Evolutionary conservation across 2,888 invertebrate genomes (phyloP).

Genomic region (Eledone cirrhosa): DNA sequence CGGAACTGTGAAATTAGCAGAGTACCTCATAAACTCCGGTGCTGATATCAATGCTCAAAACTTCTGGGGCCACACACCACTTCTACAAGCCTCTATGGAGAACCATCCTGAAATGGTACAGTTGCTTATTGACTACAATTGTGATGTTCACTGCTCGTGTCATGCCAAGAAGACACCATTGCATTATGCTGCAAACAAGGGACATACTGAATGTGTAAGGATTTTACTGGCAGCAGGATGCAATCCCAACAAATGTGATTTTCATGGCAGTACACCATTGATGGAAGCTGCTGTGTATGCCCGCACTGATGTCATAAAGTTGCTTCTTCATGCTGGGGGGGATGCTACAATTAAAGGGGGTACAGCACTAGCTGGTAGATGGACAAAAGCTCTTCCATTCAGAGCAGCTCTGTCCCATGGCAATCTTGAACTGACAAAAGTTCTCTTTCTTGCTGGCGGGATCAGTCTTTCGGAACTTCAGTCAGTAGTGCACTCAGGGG

Average conservation of each 20-base stretch:
- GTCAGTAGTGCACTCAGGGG: not conserved
- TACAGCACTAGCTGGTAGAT: conserved; percentile 1
- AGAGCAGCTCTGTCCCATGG: conserved; percentile 5
- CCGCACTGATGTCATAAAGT: conserved; percentile 44
- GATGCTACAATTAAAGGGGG: not conserved
- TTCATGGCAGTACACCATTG: conserved; percentile 49
- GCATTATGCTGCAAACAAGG: conserved; percentile 15
- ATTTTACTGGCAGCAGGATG: not conserved
- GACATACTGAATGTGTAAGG: conserved; percentile 18
- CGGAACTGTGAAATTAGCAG: conserved; percentile 46
- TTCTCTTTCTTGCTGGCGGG: conserved; percentile 15
- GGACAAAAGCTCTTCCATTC: conserved; percentile 14
- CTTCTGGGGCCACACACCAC: conserved; percentile 53
- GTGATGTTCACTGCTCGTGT: conserved; percentile 34
- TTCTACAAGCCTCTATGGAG: conserved; percentile 46
- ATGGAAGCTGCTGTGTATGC: conserved; percentile 53
- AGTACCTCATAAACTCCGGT: conserved; percentile 50
- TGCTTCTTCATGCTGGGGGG: conserved; percentile 51
- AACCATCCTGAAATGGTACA: conserved; percentile 46
- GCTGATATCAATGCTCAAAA: conserved; percentile 58
- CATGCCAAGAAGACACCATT: conserved; percentile 11
- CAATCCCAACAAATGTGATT: conserved; percentile 49
- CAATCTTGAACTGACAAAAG: conserved; percentile 15
- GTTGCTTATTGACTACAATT: conserved; percentile 45
- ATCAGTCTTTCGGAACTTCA: conserved; percentile 2